Evolutionary conservation across 64 coral and sea anemone species (phyloP).

Genomic region (Orbicella faveolata): DNA sequence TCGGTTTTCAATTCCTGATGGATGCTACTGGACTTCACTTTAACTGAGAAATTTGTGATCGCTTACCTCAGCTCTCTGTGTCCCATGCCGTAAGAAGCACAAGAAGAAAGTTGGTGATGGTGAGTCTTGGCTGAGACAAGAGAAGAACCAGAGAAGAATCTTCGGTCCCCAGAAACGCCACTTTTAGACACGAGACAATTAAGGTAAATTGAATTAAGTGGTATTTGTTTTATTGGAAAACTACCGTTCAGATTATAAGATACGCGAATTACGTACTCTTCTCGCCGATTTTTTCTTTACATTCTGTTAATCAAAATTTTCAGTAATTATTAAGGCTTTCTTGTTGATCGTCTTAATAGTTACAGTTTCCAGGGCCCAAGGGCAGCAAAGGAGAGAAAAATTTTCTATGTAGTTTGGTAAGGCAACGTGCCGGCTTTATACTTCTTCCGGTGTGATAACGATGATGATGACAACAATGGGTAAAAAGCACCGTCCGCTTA

Average conservation of each 20-base stretch:
- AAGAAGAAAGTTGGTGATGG: constrained; percentile 17
- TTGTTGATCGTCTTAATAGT: no score
- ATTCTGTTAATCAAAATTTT: no score
- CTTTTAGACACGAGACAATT: not conserved
- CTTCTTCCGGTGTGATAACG: not conserved
- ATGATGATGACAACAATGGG: not conserved
- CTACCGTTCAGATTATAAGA: no score
- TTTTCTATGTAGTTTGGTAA: constrained; percentile 7
- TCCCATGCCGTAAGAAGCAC: constrained; percentile 22
- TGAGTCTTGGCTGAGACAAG: constrained; percentile 2
- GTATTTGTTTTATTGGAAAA: no score
- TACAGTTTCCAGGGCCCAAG: not conserved
- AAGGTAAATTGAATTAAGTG: constrained; percentile 10
- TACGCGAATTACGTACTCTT: no score
- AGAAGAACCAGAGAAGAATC: constrained; percentile 22
- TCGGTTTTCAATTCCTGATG: constrained; percentile 6
- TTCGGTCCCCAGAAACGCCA: not conserved
- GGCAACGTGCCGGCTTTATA: constrained; percentile 15
- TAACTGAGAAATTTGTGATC: constrained; percentile 9
- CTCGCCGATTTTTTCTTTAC: no score
- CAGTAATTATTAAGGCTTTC: no score
- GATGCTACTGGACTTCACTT: constrained; percentile 6
- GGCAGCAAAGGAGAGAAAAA: not conserved
- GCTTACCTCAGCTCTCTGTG: constrained; percentile 24
- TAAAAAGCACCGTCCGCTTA: not conserved